Conservation (phyloP, 2,888 invertebrate genomes). For the Phorcus lineatus region DNA sequence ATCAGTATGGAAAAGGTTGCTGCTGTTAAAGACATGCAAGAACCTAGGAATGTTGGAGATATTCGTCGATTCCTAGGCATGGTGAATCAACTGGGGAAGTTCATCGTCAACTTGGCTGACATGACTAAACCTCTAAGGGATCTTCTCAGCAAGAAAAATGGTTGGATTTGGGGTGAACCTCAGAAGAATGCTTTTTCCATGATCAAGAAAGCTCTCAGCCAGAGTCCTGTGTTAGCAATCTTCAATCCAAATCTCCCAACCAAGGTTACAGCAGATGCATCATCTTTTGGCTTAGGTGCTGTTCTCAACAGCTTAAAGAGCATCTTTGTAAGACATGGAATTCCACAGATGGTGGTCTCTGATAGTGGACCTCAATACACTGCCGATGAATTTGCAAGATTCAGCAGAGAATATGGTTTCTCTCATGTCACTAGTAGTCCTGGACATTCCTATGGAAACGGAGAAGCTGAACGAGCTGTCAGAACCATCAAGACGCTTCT, state of each 20-base stretch:
- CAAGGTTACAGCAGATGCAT: background rate
- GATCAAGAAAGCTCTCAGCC: background rate
- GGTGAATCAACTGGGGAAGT: constrained; percentile 8
- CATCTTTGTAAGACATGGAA: no score
- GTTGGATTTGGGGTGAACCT: background rate
- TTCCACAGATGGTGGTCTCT: no score
- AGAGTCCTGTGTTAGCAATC: background rate
- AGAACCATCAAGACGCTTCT: no score
- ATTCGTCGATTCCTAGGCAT: constrained; percentile 2
- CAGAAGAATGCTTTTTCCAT: no score
- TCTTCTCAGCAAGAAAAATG: background rate
- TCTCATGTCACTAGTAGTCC: no score
- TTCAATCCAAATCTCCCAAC: background rate
- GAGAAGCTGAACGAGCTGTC: no score
- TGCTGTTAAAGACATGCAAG: background rate
- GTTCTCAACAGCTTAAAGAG: no score
- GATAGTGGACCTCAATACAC: no score
- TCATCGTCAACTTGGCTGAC: background rate
- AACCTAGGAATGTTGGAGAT: background rate
- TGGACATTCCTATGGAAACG: no score
- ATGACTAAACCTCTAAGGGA: background rate
- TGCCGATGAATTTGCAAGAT: no score
- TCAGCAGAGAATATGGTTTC: no score
- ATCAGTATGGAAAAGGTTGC: background rate
- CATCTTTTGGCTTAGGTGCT: background rate